Percentiles rank a stretch among this genome's conserved stretches.
Conservation (phyloP, 2,888 invertebrate species). For the Epinotia ramella region DNA sequence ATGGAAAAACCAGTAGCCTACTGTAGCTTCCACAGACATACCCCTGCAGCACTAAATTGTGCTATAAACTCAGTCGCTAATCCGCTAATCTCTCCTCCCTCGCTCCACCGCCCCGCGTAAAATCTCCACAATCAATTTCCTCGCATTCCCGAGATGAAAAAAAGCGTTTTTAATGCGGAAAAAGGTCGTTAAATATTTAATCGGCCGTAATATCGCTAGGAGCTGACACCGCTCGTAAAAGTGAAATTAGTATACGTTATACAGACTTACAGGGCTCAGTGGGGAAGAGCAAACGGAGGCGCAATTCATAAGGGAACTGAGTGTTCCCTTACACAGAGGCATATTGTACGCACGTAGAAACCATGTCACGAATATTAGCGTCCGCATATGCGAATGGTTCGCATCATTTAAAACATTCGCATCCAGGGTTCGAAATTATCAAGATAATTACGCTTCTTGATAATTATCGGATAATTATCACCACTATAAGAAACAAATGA, state of each 20-base stretch:
- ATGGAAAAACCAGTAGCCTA: too few species aligned
- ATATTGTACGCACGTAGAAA: too few species aligned
- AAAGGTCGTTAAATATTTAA: slow-evolving; percentile 45
- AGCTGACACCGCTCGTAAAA: slow-evolving; percentile 51
- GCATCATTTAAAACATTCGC: too few species aligned
- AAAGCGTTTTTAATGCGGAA: slow-evolving; percentile 43
- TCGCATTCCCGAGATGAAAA: slow-evolving; percentile 37
- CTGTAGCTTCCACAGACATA: too few species aligned
- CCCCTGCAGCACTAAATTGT: not conserved
- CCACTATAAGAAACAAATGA: too few species aligned
- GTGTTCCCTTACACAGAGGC: too few species aligned
- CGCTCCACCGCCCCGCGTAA: not conserved
- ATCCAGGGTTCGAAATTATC: too few species aligned
- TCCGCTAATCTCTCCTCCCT: slow-evolving; percentile 6
- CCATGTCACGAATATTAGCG: too few species aligned
- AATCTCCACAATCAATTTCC: slow-evolving; percentile 41
- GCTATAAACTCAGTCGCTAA: not conserved
- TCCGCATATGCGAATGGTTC: too few species aligned
- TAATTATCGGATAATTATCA: too few species aligned
- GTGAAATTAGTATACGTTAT: slow-evolving; percentile 50
- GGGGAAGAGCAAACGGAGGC: not conserved
- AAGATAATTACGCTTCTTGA: too few species aligned
- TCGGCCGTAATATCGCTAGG: slow-evolving; percentile 40
- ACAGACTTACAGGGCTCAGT: not conserved
- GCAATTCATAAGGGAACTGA: not conserved